Evolutionary conservation across 1,140 invertebrate species (phyloP).

Genomic region (Musca domestica): DNA sequence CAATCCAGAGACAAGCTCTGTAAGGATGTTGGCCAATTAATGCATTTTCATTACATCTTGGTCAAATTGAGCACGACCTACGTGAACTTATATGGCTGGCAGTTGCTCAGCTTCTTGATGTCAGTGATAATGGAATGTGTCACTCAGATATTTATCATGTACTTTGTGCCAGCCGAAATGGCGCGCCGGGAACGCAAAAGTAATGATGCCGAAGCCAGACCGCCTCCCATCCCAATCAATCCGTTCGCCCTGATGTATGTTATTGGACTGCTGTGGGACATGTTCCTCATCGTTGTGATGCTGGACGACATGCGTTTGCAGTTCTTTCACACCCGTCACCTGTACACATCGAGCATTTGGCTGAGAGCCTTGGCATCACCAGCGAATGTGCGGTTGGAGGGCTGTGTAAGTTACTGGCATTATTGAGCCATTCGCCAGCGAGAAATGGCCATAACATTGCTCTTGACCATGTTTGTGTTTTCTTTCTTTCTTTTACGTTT

Average conservation of each 20-base stretch:
- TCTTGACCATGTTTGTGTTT: not conserved
- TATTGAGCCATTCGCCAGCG: not conserved
- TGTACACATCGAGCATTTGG: not conserved
- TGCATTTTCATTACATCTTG: not conserved
- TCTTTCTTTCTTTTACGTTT: not conserved
- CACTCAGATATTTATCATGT: slow-evolving; percentile 22
- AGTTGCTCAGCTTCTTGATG: slow-evolving; percentile 8
- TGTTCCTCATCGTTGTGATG: slow-evolving; percentile 15
- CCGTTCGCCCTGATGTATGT: slow-evolving; percentile 1
- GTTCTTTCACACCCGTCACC: not conserved
- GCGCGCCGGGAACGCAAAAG: too few relatives aligned
- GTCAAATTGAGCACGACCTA: not conserved
- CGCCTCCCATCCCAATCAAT: not conserved
- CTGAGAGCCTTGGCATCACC: not conserved
- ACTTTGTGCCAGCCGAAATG: slow-evolving; percentile 12
- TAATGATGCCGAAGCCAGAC: not conserved
- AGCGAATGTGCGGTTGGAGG: not conserved
- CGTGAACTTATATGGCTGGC: not conserved
- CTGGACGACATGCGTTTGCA: slow-evolving; percentile 1
- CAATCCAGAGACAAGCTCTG: not conserved
- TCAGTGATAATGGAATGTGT: slow-evolving; percentile 23
- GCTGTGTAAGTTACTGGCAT: not conserved
- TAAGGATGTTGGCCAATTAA: not conserved
- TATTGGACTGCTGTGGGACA: slow-evolving; percentile 13
- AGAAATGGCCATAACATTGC: not conserved